Evolutionary conservation across 2,797 vertebrate species (phyloP).

Genomic region (Tangara arthus): DNA sequence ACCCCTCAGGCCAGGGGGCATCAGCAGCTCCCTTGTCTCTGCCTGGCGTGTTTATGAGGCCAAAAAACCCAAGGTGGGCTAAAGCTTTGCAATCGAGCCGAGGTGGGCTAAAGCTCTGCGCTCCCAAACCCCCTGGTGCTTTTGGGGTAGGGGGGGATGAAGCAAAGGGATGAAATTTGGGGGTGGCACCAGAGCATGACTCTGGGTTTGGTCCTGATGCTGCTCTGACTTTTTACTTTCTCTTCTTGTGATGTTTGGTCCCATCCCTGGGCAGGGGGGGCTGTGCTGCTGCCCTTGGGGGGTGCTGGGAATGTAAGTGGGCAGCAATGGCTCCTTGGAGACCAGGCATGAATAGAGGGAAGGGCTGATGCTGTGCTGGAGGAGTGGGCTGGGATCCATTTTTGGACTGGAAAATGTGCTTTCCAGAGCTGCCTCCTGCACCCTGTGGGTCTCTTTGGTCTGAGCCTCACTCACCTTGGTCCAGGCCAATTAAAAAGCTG

Average conservation of each 20-base stretch:
- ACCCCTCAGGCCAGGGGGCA: background rate
- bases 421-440: background rate
- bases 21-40: background rate
- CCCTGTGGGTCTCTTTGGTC: background rate
- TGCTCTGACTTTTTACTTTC: background rate
- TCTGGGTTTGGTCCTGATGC: background rate
- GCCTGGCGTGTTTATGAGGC: background rate
- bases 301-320: background rate
- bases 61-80: background rate
- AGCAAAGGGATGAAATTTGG: background rate
- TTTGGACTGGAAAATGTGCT: background rate
- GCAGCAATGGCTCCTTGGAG: background rate
- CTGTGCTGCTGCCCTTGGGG: background rate
- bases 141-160: background rate
- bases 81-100: background rate
- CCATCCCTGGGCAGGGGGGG: background rate
- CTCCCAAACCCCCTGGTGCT: background rate
- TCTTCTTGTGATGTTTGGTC: background rate
- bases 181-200: background rate
- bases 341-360: background rate
- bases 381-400: background rate
- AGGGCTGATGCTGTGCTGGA: constrained; percentile 2
- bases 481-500: background rate
- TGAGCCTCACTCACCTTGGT: background rate
- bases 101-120: accelerated